These are phyloP conservation scores for Parambassis ranga DNA, from an alignment of 2,797 vertebrate genomes.

Conservation along the genomic window DNA sequence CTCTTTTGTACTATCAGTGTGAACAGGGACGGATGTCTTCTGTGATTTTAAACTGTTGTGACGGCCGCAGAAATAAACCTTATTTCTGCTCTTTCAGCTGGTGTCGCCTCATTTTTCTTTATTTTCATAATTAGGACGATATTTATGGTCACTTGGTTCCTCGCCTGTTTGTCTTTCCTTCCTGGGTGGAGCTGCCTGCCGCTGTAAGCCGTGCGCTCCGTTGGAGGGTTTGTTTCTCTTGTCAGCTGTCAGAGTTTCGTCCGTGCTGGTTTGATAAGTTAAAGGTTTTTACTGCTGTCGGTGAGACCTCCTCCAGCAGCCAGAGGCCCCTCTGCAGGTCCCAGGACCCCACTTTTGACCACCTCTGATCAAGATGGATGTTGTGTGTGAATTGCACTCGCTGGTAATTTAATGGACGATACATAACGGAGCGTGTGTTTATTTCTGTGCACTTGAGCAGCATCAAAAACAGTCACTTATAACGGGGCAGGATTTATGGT, in stretches of 20 bases:
- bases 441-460: conserved; percentile 24
- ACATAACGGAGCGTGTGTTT: conserved; percentile 38
- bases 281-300: not conserved
- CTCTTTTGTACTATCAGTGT: conserved; percentile 8
- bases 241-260: too few species aligned
- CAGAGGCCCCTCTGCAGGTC: conserved; percentile 7
- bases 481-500: conserved; percentile 59
- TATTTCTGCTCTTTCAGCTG: conserved; percentile 8
- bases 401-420: conserved; percentile 48
- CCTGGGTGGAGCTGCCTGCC: too few species aligned
- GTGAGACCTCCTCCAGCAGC: not conserved
- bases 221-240: too few species aligned
- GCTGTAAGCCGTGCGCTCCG: too few species aligned
- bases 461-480: conserved; percentile 69
- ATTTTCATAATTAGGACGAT: not conserved
- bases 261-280: too few species aligned
- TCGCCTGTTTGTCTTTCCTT: too few species aligned
- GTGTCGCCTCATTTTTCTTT: not conserved
- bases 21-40: conserved; percentile 7
- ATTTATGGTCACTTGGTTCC: too few species aligned
- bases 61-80: conserved; percentile 40
- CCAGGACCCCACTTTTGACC: conserved; percentile 30
- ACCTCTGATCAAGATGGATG: conserved; percentile 41
- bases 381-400: conserved; percentile 22
- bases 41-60: conserved; percentile 9